phyloP scores from a whole-genome alignment of 2,797 vertebrate species.

The Diceros bicornis region DNA sequence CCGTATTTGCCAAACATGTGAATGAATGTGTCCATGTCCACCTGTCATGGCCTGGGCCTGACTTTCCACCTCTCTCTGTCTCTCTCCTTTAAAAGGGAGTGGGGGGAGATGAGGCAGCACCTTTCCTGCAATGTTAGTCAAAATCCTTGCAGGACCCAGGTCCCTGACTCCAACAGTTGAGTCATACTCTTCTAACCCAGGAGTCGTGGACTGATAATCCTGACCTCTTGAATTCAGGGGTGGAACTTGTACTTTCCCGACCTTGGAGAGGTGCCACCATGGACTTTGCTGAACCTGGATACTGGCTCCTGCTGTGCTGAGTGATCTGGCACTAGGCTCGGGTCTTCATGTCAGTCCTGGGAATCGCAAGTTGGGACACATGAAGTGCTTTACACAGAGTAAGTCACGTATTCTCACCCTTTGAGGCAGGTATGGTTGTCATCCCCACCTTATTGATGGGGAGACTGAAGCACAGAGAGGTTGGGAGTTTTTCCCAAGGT shows the following conservation, averaged over 20 bases:
- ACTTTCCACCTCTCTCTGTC: not conserved
- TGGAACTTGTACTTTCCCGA: not conserved
- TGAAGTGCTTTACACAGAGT: too few species aligned
- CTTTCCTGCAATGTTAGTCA: not conserved
- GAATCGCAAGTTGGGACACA: too few species aligned
- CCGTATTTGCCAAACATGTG: not conserved
- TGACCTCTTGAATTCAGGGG: not conserved
- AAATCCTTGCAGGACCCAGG: not conserved
- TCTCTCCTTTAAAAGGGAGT: not conserved
- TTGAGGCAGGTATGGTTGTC: too few species aligned
- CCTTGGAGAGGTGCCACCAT: not conserved
- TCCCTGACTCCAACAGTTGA: not conserved
- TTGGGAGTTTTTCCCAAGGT: not conserved
- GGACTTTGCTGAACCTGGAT: not conserved
- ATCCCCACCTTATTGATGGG: not conserved
- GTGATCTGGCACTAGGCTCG: not conserved
- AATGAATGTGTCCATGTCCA: not conserved
- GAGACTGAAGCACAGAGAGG: not conserved
- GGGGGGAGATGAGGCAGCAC: not conserved
- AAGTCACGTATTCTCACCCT: too few species aligned
- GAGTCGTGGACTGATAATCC: fast-evolving
- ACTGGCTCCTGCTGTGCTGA: not conserved
- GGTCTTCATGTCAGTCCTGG: too few species aligned
- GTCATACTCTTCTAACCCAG: not conserved
- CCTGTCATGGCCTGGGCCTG: fast-evolving